Evolutionary conservation across 2,888 invertebrate genomes (phyloP).

Genomic region (Alviniconcha strummeri): DNA sequence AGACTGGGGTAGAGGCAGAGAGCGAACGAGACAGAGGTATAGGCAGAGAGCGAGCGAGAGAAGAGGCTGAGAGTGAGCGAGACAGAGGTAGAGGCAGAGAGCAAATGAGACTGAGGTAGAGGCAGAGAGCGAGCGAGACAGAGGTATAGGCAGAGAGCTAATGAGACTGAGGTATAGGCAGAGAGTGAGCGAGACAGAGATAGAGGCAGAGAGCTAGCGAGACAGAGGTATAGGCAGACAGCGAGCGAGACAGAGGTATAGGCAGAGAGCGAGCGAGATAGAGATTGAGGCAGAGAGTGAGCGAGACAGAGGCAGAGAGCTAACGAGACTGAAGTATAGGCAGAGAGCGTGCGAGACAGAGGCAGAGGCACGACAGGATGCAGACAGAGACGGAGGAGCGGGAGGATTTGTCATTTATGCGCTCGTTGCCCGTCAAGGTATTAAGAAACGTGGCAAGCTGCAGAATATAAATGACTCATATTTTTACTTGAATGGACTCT

Average conservation of each 20-base stretch:
- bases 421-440: no score
- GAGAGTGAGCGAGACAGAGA: background rate
- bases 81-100: background rate
- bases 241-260: background rate
- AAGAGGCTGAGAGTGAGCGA: background rate
- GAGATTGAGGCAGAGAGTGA: background rate
- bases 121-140: background rate
- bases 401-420: no score
- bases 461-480: no score
- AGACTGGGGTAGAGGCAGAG: background rate
- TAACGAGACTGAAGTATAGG: background rate
- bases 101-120: background rate
- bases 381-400: no score
- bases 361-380: background rate
- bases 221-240: background rate
- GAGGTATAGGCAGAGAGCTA: background rate
- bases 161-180: background rate
- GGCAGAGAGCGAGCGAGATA: background rate
- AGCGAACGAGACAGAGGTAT: slow-evolving; percentile 1
- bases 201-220: background rate
- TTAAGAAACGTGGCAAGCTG: no score
- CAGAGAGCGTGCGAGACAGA: background rate
- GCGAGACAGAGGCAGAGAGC: background rate
- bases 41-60: background rate
- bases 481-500: no score